Evolutionary conservation across 2,888 invertebrate species (phyloP), one percentile per base, ranked within the genome.

Genomic region (Drosophila neonasuta): DNA sequence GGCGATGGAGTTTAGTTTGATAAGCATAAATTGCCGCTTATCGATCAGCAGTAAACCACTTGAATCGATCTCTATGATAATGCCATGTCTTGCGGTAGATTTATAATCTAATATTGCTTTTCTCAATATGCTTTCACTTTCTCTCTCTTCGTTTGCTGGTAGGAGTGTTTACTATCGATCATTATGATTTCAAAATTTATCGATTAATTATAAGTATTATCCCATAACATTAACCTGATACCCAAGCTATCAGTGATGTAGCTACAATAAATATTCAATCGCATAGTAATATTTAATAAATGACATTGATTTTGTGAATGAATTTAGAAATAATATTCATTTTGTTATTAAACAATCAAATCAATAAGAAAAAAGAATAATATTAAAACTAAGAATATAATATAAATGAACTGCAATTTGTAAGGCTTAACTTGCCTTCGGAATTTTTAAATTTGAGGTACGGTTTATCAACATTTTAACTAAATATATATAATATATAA

Each of bases 21-120:
- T 85, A 78, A 71, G 77, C 80, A 85, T 82, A 82, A 85, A 76
- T 82, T 68, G 71, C 61, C 2, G 68, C 66, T 80, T 82, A 82
- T 82, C 85, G 81, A 68, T 77, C 65, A 13, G 36, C 41, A 13
- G 55, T 44, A 56, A 56, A 46, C 34, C 56, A 56, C 13, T 41
- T 42, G 10, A 34, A 50, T n/a, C 34, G 52, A 74, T 71, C 58
- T 64, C 49, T 59, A 59, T 68, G 68, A 68, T 68, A 75, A 72
- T 61, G 42, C 7, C 34, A 48, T 41, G 55, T 55, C 49, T 30
- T 59, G n/a, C 52, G 42, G 15, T 20, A 36, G 51, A 59, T 70
- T 66, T 60, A 36, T 24, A 20, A 45, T 32, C 30, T 30, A 30
- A 45, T 46, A 51, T 56, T n/a, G 8, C 1, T 11, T 41, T 11